Conservation (phyloP, 2,113 vertebrate species). For the Salvelinus alpinus region DNA sequence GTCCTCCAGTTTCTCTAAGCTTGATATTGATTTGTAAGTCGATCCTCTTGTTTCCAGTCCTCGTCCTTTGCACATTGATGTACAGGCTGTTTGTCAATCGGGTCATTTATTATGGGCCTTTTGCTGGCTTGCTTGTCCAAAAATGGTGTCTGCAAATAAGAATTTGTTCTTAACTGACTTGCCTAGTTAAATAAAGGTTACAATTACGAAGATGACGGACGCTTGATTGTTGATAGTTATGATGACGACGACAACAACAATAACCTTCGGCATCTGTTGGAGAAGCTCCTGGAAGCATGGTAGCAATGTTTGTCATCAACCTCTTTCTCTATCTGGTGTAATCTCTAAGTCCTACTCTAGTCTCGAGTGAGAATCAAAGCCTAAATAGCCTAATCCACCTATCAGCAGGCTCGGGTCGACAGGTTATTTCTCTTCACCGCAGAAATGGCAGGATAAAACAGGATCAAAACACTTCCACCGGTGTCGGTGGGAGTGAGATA, state of each 20-base stretch:
- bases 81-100: slow-evolving; percentile 20
- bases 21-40: slow-evolving; percentile 54
- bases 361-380: slow-evolving; percentile 27
- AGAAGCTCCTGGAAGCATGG: background rate
- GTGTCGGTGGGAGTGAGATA: slow-evolving; percentile 20
- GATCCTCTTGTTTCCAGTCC: slow-evolving; percentile 25
- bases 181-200: no score
- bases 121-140: slow-evolving; percentile 25
- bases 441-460: slow-evolving; percentile 22
- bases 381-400: slow-evolving; percentile 27
- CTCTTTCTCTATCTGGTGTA: slow-evolving; percentile 8
- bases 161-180: no score
- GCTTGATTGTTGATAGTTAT: no score
- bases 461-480: slow-evolving; percentile 16
- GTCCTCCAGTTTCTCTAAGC: slow-evolving; percentile 40
- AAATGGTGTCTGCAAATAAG: slow-evolving; percentile 15
- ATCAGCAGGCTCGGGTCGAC: slow-evolving; percentile 22
- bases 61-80: slow-evolving; percentile 27
- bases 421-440: slow-evolving; percentile 18
- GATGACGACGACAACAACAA: no score
- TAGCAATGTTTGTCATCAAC: slow-evolving; percentile 2
- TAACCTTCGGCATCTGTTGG: no score
- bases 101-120: slow-evolving; percentile 33
- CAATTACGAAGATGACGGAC: background rate
- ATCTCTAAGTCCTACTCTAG: slow-evolving; percentile 20